Base-by-base conservation (phyloP, 2,888 invertebrate genomes). In the Arge pagana region DNA sequence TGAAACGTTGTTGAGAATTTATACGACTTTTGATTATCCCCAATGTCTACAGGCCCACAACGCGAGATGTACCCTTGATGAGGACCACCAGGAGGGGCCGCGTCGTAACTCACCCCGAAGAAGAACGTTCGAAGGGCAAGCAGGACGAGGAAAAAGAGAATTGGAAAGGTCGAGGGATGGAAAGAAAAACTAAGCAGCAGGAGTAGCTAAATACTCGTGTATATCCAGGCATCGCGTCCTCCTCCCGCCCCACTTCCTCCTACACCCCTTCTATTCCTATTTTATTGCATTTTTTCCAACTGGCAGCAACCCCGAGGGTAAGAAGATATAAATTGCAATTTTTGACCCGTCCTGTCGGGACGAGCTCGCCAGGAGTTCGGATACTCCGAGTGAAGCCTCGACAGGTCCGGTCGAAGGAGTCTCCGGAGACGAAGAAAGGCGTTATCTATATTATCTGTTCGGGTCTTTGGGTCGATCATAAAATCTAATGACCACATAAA, bases 401-500 rank as follows among this genome's bases (percentile, higher is more conserved):
- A 57, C 52, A 33, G 13, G 28, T 16, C 33, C 51, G 40, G 26
- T 53, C n/a, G n/a, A n/a, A n/a, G 11, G 13, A 40, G 28, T 43
- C 33, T 35, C 13, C 48, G 37, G 33, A 43, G 35, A 37, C 40
- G 50, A 42, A 43, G 51, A 52, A 43, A 55, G 56, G 62, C 63
- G 62, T 57, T 60, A 62, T 63, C 63, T 45, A 45, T 45, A 45
- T 45, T 45, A 45, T 45, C 45, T 45, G 65, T 65, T 60, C 58
- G 61, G 64, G 62, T 64, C 68, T 73, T 73, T 71, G 67, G 72
- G 68, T 69, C 63, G 70, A 73, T 74, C 74, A 71, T 75, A 73
- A 75, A 75, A 74, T 71, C 69, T 71, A 74, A 74, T 71, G 68
- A 65, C 64, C 67, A 63, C 67, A 72, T 74, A 74, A 74, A 75